A percentile compares a stretch with the other conserved stretches of the same genome.
phyloP scores from a whole-genome alignment of 2,888 invertebrate species.

The Eumerus sabulonum region DNA sequence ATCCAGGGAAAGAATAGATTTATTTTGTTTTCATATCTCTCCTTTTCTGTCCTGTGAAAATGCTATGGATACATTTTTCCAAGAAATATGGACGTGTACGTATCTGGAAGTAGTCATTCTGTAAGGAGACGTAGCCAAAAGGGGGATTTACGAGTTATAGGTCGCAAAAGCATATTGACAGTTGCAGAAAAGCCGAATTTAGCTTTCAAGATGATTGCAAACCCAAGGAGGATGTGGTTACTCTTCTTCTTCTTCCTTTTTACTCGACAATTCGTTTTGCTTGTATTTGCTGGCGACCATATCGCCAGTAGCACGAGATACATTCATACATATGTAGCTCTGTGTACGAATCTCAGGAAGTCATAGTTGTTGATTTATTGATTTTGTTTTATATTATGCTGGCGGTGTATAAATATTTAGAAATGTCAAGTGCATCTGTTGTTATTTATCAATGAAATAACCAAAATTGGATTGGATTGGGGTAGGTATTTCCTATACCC shows the following conservation, averaged over 20 bases:
- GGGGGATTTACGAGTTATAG: neutral
- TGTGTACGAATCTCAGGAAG: too few species aligned
- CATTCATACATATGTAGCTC: too few species aligned
- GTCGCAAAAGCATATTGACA: conserved; percentile 1
- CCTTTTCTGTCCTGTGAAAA: neutral
- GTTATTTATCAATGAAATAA: too few species aligned
- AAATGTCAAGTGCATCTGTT: too few species aligned
- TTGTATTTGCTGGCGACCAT: too few species aligned
- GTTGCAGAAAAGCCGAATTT: neutral
- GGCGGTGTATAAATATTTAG: conserved; percentile 3
- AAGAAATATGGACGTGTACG: conserved; percentile 13
- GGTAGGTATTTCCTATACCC: too few species aligned
- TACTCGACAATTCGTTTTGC: too few species aligned
- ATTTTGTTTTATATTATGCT: neutral
- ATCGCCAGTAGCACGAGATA: too few species aligned
- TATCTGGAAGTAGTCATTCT: conserved; percentile 15
- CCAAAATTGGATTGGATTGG: too few species aligned
- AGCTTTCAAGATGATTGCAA: conserved; percentile 31
- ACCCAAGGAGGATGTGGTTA: neutral
- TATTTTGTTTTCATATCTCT: neutral
- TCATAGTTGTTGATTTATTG: conserved; percentile 2
- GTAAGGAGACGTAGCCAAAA: neutral
- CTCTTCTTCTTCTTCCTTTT: neutral
- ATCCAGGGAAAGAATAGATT: conserved; percentile 1
- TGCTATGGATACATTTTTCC: conserved; percentile 3